A percentile compares a stretch with the other conserved stretches of the same genome.
Evolutionary conservation across 2,888 invertebrate species (phyloP).

Genomic region (Cordylochernes scorpioides): DNA sequence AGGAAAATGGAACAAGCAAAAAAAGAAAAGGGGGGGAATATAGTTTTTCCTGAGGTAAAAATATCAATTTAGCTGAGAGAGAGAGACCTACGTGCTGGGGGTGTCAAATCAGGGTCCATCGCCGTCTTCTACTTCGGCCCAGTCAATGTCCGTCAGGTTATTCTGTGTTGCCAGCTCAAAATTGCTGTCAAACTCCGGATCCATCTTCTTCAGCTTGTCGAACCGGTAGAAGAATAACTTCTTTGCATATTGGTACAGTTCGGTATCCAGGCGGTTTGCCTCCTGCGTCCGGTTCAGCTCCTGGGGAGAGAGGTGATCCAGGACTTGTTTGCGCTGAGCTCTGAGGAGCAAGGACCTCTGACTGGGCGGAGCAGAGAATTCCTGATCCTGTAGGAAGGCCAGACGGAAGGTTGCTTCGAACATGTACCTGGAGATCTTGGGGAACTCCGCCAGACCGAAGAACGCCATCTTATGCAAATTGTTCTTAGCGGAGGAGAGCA

Average conservation of each 20-base stretch:
- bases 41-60: too few species aligned
- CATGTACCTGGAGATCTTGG: conserved; percentile 38
- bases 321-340: too few species aligned
- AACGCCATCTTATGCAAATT: conserved; percentile 85
- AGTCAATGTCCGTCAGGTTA: conserved; percentile 8
- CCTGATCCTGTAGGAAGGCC: too few species aligned
- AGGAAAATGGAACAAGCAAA: too few species aligned
- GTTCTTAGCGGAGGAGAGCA: conserved; percentile 78
- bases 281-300: conserved; percentile 47
- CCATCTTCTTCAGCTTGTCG: conserved; percentile 40
- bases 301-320: too few species aligned
- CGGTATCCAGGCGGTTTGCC: conserved; percentile 63
- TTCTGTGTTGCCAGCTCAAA: conserved; percentile 19
- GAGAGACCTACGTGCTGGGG: too few species aligned
- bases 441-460: conserved; percentile 67
- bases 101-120: too few species aligned
- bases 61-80: too few species aligned
- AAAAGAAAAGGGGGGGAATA: too few species aligned
- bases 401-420: conserved; percentile 86
- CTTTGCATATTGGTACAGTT: conserved; percentile 75
- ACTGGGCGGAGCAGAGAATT: too few species aligned
- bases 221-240: conserved; percentile 50
- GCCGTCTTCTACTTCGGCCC: conserved; percentile 13
- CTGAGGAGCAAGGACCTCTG: too few species aligned
- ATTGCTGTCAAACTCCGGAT: conserved; percentile 49